Conservation (phyloP, 2,888 invertebrate genomes). For the Alsophila aescularia region DNA sequence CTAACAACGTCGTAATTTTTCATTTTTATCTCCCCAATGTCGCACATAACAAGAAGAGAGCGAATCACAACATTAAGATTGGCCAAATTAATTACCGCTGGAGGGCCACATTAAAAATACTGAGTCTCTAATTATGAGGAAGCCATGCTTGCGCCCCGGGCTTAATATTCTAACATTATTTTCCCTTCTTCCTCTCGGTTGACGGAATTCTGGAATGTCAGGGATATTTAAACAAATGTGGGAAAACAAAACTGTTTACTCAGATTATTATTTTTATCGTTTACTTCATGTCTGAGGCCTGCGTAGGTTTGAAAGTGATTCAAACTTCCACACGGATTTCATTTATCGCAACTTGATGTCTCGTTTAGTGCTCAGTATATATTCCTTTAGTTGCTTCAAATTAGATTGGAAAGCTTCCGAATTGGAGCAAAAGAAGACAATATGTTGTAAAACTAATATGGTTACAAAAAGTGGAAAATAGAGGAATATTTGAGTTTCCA, state of each 20-base stretch:
- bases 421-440: too few relatives aligned
- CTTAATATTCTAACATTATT: constrained; percentile 45
- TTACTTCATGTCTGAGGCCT: constrained; percentile 1
- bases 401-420: background rate
- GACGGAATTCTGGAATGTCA: constrained; percentile 19
- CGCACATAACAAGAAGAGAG: constrained; percentile 39
- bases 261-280: constrained; percentile 18
- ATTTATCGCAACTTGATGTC: background rate
- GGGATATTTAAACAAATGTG: constrained; percentile 23
- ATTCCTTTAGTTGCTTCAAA: background rate
- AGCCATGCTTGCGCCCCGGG: constrained; percentile 41
- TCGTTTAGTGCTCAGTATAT: background rate
- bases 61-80: constrained; percentile 37
- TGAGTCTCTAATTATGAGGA: constrained; percentile 52
- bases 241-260: constrained; percentile 5
- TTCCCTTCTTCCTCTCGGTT: constrained; percentile 30
- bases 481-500: too few relatives aligned
- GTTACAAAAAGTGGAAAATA: too few relatives aligned
- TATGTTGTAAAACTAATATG: too few relatives aligned
- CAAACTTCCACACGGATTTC: background rate
- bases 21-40: constrained; percentile 33
- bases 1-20: constrained; percentile 19
- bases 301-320: background rate
- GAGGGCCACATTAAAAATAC: constrained; percentile 44
- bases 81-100: constrained; percentile 40